phyloP scores from a whole-genome alignment of 2,113 vertebrate genomes.

The Campylorhamphus procurvoides region DNA sequence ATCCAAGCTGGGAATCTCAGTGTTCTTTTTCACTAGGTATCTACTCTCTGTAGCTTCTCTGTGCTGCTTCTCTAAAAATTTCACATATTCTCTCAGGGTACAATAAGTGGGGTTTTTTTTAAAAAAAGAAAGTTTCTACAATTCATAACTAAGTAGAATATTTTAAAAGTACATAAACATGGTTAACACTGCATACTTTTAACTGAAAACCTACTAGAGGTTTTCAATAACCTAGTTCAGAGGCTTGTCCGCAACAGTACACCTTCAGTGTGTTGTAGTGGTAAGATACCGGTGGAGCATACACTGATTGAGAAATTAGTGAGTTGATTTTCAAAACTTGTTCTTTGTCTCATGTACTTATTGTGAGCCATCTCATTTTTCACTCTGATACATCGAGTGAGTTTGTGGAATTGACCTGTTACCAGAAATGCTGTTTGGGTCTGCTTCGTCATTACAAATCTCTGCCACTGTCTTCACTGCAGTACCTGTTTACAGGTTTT shows the following conservation, averaged over 20 bases:
- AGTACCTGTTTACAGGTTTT: neutral
- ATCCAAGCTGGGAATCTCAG: neutral
- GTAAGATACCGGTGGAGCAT: neutral
- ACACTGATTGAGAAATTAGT: neutral
- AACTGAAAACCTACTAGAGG: neutral
- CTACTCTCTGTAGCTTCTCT: neutral
- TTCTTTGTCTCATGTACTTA: neutral
- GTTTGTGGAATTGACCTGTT: neutral
- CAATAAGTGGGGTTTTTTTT: neutral
- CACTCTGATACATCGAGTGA: neutral
- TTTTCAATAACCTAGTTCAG: neutral
- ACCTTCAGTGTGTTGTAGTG: neutral
- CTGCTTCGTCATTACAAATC: neutral
- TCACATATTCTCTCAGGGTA: neutral
- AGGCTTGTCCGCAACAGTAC: neutral
- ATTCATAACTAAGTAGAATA: neutral
- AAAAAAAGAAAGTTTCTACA: neutral
- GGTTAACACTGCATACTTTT: neutral
- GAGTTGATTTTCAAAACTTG: neutral
- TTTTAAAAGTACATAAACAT: neutral
- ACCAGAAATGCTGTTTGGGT: neutral
- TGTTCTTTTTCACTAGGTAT: accelerated
- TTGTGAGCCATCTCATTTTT: neutral
- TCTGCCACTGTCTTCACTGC: neutral
- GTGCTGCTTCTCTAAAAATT: neutral